phyloP scores from a whole-genome alignment of 2,113 vertebrate species.

The Echinops telfairi region DNA sequence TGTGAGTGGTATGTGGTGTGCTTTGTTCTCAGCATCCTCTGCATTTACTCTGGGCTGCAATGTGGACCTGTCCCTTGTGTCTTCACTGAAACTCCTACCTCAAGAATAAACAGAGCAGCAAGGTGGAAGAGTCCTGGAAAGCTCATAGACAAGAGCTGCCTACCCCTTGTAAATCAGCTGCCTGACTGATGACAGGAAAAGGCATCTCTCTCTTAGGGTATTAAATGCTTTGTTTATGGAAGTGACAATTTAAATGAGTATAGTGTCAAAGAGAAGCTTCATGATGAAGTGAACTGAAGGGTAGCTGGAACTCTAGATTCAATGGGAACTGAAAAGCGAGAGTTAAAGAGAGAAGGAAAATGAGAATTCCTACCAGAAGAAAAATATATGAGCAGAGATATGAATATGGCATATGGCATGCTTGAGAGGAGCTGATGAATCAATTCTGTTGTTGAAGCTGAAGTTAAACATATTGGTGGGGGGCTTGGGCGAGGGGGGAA shows the following conservation, averaged over 20 bases:
- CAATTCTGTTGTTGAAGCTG: slow-evolving; percentile 27
- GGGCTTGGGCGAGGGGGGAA: background rate
- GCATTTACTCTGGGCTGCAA: no score
- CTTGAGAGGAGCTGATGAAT: background rate
- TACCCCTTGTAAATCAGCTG: background rate
- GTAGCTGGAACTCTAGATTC: slow-evolving; percentile 6
- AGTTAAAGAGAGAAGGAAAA: background rate
- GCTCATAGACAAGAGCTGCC: background rate
- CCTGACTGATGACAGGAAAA: no score
- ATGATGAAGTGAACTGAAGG: background rate
- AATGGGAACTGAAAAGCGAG: background rate
- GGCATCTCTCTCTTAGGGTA: no score
- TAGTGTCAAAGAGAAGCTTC: background rate
- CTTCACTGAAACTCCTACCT: background rate
- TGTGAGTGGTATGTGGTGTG: no score
- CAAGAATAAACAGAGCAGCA: background rate
- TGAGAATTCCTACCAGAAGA: background rate
- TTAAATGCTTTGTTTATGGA: no score
- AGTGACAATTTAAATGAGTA: no score
- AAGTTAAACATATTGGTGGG: background rate
- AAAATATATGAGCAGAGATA: slow-evolving; percentile 33
- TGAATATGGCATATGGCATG: background rate
- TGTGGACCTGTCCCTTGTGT: background rate
- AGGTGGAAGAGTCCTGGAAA: background rate
- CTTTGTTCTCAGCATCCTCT: no score